Evolutionary conservation across 2,113 vertebrate species (phyloP).

Genomic region (Macrotus californicus): DNA sequence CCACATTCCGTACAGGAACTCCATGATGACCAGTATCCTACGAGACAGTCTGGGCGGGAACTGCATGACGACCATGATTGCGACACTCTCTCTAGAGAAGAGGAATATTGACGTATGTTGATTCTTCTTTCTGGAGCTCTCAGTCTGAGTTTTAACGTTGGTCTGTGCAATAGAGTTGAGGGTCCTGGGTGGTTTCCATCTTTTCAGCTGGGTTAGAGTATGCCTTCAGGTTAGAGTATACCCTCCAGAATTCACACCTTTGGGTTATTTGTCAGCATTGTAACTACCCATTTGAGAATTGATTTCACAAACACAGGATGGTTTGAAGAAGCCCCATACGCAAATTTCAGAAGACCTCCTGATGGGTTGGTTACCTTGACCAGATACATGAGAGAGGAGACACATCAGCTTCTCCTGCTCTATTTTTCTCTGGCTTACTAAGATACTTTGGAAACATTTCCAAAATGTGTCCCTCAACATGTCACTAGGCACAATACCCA

Average conservation of each 20-base stretch:
- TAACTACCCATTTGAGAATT: neutral
- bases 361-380: neutral
- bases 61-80: constrained; percentile 98
- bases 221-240: neutral
- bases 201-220: neutral
- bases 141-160: neutral
- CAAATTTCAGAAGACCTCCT: neutral
- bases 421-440: neutral
- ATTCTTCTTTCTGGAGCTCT: neutral
- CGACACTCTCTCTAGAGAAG: constrained; percentile 90
- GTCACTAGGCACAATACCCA: neutral
- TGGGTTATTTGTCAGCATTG: neutral
- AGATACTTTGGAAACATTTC: neutral
- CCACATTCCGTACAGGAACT: constrained; percentile 97
- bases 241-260: neutral
- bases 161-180: neutral
- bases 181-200: neutral
- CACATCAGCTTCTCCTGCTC: neutral
- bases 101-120: constrained; percentile 88
- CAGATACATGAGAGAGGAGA: neutral
- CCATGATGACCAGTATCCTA: constrained; percentile 97
- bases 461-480: neutral
- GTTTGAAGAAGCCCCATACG: neutral
- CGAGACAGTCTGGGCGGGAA: constrained; percentile 97
- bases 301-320: neutral